These are phyloP conservation scores for Elymnias hypermnestra DNA, from an alignment of 1,140 invertebrate genomes.

Conservation along the genomic window DNA sequence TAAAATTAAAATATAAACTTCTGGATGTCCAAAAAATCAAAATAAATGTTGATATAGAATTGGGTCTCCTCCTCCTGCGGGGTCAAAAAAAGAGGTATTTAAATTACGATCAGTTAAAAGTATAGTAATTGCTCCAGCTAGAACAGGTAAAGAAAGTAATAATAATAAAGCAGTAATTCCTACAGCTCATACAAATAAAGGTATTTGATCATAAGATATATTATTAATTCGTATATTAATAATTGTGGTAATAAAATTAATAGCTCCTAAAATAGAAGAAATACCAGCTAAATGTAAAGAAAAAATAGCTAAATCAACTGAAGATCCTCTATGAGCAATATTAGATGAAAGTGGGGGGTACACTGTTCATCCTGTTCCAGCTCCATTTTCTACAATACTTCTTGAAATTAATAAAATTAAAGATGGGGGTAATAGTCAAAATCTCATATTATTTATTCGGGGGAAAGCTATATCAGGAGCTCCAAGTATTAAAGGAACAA, in stretches of 20 bases:
- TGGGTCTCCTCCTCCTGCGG: constrained; percentile 80
- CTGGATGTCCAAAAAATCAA: neutral
- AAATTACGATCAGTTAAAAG: constrained; percentile 76
- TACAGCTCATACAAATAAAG: constrained; percentile 81
- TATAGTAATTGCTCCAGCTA: constrained; percentile 84
- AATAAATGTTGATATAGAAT: constrained; percentile 83
- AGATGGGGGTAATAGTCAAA: constrained; percentile 57
- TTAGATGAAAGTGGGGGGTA: constrained; percentile 37
- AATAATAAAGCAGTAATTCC: constrained; percentile 82
- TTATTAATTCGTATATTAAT: constrained; percentile 75
- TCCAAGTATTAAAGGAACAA: constrained; percentile 84
- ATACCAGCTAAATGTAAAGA: constrained; percentile 81
- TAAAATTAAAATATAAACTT: neutral
- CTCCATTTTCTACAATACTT: constrained; percentile 78
- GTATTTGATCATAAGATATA: constrained; percentile 50
- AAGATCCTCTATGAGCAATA: constrained; percentile 76
- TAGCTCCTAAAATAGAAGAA: constrained; percentile 59
- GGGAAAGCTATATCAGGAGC: constrained; percentile 20
- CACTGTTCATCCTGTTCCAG: constrained; percentile 78
- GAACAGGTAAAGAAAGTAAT: constrained; percentile 80
- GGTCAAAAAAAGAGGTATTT: constrained; percentile 83
- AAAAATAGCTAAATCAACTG: constrained; percentile 83
- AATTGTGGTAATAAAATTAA: constrained; percentile 71
- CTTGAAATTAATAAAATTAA: constrained; percentile 78
- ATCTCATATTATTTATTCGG: constrained; percentile 25